A percentile compares a stretch with the other conserved stretches of the same genome.
phyloP scores from a whole-genome alignment of 1,140 invertebrate genomes.

The Drosophila micromelanica region DNA sequence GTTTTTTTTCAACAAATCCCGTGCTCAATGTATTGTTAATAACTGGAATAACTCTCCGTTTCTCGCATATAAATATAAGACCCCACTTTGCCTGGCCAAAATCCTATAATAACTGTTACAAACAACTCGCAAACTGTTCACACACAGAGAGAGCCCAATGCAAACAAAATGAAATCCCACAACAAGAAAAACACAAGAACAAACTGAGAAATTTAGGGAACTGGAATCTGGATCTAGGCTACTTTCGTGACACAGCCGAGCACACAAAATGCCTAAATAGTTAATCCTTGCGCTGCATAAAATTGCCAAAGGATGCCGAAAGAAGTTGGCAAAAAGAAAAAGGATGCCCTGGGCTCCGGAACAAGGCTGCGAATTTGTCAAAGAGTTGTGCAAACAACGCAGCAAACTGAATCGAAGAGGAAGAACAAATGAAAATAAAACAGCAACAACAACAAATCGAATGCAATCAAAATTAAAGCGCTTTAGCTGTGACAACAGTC shows the following conservation, averaged over 20 bases:
- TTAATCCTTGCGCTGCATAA: constrained; percentile 69
- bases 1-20: constrained; percentile 2
- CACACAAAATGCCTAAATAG: constrained; percentile 60
- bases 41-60: constrained; percentile 9
- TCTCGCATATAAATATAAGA: not conserved
- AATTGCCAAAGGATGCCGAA: constrained; percentile 63
- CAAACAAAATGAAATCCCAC: constrained; percentile 40
- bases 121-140: constrained; percentile 35
- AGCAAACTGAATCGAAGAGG: constrained; percentile 10
- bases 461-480: constrained; percentile 83
- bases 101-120: constrained; percentile 47
- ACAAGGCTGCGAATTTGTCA: constrained; percentile 80
- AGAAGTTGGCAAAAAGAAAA: constrained; percentile 8
- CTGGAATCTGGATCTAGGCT: constrained; percentile 34
- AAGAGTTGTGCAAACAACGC: constrained; percentile 73
- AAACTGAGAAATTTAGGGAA: constrained; percentile 23
- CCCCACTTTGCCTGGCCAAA: constrained; percentile 25
- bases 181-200: constrained; percentile 17
- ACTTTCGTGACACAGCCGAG: constrained; percentile 54
- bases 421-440: constrained; percentile 20
- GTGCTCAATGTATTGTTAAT: constrained; percentile 14
- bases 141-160: constrained; percentile 23
- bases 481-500: constrained; percentile 79
- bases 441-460: constrained; percentile 71
- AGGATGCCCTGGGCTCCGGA: constrained; percentile 24